Base-by-base conservation (phyloP, 2,888 invertebrate genomes). In the Drepana falcataria region DNA sequence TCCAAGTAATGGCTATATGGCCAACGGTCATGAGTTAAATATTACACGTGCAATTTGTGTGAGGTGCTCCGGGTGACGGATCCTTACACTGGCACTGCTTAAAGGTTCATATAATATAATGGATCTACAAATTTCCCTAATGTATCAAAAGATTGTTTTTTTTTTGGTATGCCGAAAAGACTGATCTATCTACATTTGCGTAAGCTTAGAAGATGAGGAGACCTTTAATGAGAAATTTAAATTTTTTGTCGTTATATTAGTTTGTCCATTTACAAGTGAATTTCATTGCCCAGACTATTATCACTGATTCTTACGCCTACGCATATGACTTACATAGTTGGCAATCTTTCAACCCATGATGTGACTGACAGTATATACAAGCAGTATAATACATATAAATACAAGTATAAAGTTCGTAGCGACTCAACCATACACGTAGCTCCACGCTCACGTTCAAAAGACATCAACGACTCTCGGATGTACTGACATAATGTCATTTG, bases 1-100 rank as follows among this genome's bases (percentile, higher is more conserved):
- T 83, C 79, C 75, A 63, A 69, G 75, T 82, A 82, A 87, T 85
- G 83, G 78, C 77, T 65, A 55, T 61, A 73, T 71, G 65, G 73
- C 80, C 67, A 63, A 56, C 68, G 66, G 68, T 57, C 65, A 64
- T 64, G 52, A 61, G 68, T 70, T 70, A 72, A 73, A 74, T 75
- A 76, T 76, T 69, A 72, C 67, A 54, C 56, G 53, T 59, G 60
- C 71, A 75, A 75, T 77, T 70, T 70, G 64, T 57, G 35, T 4
- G 6, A 35, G 40, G 35, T 40, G 51, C 33, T 34, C 1, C 33
- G 37, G 33, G 49, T 4, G 49, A 49, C 4, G 21, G 37, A n/a
- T 35, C 41, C 40, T 49, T 34, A 4, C 49, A 35, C 21, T 35
- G n/a, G n/a, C 35, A 49, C n/a, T 49, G 37, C 21, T 49, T 49